Conservation (phyloP, 2,888 invertebrate genomes). For the Microplitis deprimator region DNA sequence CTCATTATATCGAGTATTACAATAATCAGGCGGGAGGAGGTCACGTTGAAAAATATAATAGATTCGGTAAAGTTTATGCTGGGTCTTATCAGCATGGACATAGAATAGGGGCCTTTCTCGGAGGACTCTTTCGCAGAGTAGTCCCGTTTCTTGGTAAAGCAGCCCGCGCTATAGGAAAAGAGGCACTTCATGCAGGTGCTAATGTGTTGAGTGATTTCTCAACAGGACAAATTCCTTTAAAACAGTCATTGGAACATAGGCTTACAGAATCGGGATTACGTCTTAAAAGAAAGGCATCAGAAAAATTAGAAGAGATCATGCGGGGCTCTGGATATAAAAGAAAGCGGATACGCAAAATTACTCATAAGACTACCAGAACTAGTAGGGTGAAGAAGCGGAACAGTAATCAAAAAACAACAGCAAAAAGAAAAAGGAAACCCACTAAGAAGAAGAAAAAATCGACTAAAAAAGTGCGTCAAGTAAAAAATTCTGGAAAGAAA, state of each 20-base stretch:
- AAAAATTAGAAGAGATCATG: not conserved
- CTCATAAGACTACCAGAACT: not conserved
- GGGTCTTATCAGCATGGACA: too few relatives aligned
- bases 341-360: not conserved
- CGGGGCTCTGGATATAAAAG: not conserved
- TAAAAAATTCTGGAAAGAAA: too few relatives aligned
- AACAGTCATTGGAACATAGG: not conserved
- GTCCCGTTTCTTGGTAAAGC: not conserved
- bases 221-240: not conserved
- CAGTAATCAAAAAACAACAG: not conserved
- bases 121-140: not conserved
- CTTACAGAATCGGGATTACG: not conserved
- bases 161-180: not conserved
- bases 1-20: too few relatives aligned
- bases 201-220: not conserved
- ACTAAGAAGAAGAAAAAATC: too few relatives aligned
- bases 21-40: too few relatives aligned
- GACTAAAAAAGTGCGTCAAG: too few relatives aligned
- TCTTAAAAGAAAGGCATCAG: not conserved
- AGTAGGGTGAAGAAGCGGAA: not conserved
- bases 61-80: too few relatives aligned
- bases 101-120: too few relatives aligned
- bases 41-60: too few relatives aligned
- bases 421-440: too few relatives aligned
- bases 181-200: not conserved